Conservation (phyloP, 2,888 invertebrate genomes). For the Piscicola geometra region DNA sequence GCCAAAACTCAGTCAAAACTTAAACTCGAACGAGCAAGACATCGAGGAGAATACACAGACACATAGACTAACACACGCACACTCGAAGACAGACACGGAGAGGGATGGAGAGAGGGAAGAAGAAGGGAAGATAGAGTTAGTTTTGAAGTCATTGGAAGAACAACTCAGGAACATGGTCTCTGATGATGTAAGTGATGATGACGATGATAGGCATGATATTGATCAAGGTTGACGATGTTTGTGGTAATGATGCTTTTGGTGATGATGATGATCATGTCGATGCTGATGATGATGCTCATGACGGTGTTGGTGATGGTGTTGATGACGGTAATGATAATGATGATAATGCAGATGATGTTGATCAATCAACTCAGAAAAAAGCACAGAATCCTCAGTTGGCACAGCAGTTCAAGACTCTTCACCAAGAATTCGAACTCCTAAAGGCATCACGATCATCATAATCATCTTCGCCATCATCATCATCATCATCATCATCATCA, state of each 20-base stretch:
- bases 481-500: constrained; percentile 22
- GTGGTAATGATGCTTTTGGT: background rate
- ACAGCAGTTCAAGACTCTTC: constrained; percentile 9
- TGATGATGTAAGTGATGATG: constrained; percentile 20
- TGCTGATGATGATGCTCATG: constrained; percentile 26
- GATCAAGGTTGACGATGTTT: too few relatives aligned
- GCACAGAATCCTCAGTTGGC: background rate
- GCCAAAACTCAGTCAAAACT: too few relatives aligned
- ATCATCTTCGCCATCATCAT: constrained; percentile 13
- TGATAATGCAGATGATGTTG: constrained; percentile 25
- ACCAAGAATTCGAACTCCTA: constrained; percentile 29
- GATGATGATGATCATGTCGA: constrained; percentile 24
- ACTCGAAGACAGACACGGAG: background rate
- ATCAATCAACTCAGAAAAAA: constrained; percentile 13
- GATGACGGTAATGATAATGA: constrained; percentile 29
- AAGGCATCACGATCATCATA: constrained; percentile 13
- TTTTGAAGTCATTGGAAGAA: constrained; percentile 28
- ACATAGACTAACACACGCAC: background rate
- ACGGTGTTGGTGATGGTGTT: constrained; percentile 30
- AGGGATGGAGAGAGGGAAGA: background rate
- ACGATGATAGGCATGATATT: too few relatives aligned
- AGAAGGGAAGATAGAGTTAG: constrained; percentile 12
- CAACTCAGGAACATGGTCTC: constrained; percentile 20
- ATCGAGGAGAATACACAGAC: background rate
- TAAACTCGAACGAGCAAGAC: background rate